Conservation (phyloP, 2,113 vertebrate species). For the Myrmophylax atrothorax region DNA sequence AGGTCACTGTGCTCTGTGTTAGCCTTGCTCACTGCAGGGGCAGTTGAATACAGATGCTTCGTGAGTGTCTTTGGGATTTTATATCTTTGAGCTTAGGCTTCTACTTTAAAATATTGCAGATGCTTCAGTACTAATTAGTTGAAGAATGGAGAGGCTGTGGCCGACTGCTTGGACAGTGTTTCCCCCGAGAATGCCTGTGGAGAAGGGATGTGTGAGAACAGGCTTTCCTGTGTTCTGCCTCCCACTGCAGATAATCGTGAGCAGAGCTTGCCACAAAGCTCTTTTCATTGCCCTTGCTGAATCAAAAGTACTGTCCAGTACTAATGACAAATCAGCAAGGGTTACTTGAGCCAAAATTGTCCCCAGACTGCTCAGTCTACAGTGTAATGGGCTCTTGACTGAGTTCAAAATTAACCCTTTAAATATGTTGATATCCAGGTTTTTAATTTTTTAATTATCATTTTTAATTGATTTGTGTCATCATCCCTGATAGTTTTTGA, state of each 20-base stretch:
- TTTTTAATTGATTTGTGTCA: background rate
- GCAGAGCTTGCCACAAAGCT: slow-evolving; percentile 38
- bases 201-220: slow-evolving; percentile 4
- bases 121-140: background rate
- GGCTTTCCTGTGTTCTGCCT: slow-evolving; percentile 48
- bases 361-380: background rate
- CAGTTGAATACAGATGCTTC: background rate
- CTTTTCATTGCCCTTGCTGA: slow-evolving; percentile 59
- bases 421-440: background rate
- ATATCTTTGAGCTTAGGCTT: background rate
- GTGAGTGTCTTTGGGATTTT: background rate
- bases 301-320: slow-evolving; percentile 51
- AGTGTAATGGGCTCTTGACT: background rate
- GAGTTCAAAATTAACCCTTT: background rate
- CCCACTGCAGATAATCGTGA: slow-evolving; percentile 16
- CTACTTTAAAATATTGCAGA: background rate
- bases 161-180: background rate
- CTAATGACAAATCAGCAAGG: slow-evolving; percentile 44
- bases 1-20: background rate
- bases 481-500: background rate
- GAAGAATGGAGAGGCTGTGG: slow-evolving; percentile 7
- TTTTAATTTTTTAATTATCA: background rate
- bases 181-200: slow-evolving; percentile 29
- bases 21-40: background rate
- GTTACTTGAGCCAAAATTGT: background rate